Evolutionary conservation across 2,888 invertebrate genomes (phyloP).

Genomic region (Caenorhabditis sp.): DNA sequence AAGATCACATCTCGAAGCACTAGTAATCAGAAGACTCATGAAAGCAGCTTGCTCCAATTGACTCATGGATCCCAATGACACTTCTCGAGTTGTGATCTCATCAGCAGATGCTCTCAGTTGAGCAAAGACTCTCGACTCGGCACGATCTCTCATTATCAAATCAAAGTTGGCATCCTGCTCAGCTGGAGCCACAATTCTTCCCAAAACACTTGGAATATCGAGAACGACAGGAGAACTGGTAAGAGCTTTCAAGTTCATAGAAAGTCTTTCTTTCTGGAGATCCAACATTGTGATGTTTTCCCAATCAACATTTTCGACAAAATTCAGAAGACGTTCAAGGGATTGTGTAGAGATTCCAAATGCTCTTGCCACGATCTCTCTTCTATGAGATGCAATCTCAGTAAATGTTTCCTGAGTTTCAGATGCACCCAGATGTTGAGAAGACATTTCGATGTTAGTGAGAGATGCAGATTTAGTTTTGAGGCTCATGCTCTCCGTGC

Average conservation of each 20-base stretch:
- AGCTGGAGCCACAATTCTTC: constrained; percentile 53
- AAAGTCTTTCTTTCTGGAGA: constrained; percentile 44
- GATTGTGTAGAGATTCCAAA: constrained; percentile 54
- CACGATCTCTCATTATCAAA: constrained; percentile 51
- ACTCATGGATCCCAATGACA: constrained; percentile 45
- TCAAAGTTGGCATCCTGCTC: constrained; percentile 60
- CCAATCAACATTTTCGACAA: constrained; percentile 53
- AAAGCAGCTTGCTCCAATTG: constrained; percentile 54
- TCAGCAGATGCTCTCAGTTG: constrained; percentile 54
- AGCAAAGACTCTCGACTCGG: constrained; percentile 48
- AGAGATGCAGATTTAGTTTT: constrained; percentile 33
- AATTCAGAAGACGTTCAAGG: constrained; percentile 54
- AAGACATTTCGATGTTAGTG: constrained; percentile 28
- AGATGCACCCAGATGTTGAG: constrained; percentile 1
- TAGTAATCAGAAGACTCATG: constrained; percentile 56
- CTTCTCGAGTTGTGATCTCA: constrained; percentile 39
- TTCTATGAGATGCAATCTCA: constrained; percentile 42
- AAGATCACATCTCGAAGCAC: constrained; percentile 57
- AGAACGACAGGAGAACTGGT: constrained; percentile 35
- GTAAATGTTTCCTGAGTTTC: constrained; percentile 13
- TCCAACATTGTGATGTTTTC: constrained; percentile 54
- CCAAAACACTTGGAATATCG: constrained; percentile 56
- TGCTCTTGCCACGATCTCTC: constrained; percentile 55
- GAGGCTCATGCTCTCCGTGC: constrained; percentile 51
- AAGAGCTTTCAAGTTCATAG: constrained; percentile 37